Base-by-base conservation (phyloP, 1,140 invertebrate species). In the Drosophila jambulina region DNA sequence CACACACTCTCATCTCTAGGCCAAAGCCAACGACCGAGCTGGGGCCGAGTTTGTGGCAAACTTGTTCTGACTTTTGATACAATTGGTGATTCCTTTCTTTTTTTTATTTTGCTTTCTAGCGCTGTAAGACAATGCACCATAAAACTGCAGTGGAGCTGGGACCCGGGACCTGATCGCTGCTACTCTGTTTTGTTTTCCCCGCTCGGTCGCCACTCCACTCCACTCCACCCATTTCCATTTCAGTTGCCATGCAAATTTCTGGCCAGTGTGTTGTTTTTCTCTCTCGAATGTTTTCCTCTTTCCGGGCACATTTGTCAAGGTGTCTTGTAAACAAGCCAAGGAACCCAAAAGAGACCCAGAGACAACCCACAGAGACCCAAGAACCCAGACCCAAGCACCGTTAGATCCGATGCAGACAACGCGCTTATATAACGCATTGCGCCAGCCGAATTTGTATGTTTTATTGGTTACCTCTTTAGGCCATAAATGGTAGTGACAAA, bases 261-360 rank as follows among this genome's bases (percentile, higher is more conserved):
- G 58, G 4, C n/a, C 25, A 54, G 53, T 32, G 51, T 65, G 57
- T 64, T 76, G 53, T 75, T 75, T 54, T 67, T 65, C 53, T 51
- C 56, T 21, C 54, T 74, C 83, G 77, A 70, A 72, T 77, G 68
- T 74, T 85, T 49, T 80, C 58, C 53, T 67, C 58, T 87, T 87
- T 87, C 80, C 84, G 83, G 80, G 80, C 83, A 80, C 85, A 88
- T 88, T 88, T 88, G 85, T 88, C 84, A 90, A 78, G 61, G 72
- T 82, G 38, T 65, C 84, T 75, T 84, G 80, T 88, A 81, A 87
- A 84, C 84, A 88, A 80, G 77, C 49, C 42, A 46, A 61, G 51
- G 60, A 58, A 54, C 32, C 48, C 53, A 63, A 70, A 27, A 59
- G 56, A 25, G 17, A 9, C 36, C 29, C 45, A 40, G 40, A 62